These are phyloP conservation scores for Brachyhypopomus gauderio DNA, from an alignment of 2,113 vertebrate species.

Conservation along the genomic window DNA sequence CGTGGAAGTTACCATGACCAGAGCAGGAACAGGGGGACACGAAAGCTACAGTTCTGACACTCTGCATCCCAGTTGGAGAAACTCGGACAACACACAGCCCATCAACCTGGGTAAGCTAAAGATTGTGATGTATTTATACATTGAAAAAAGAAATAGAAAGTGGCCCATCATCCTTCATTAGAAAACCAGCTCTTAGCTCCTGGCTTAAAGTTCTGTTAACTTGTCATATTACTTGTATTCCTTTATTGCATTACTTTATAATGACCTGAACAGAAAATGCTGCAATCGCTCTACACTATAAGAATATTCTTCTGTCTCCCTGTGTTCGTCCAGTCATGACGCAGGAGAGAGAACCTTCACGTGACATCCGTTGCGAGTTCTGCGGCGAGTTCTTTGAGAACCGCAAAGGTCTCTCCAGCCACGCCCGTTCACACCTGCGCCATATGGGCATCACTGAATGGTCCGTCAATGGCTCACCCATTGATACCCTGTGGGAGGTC, in stretches of 20 bases:
- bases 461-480: conserved; percentile 93
- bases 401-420: conserved; percentile 92
- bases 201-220: neutral
- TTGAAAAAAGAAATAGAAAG: neutral
- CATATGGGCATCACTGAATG: conserved; percentile 97
- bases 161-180: neutral
- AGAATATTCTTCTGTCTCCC: conserved; percentile 60
- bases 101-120: conserved; percentile 70
- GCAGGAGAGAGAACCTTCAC: conserved; percentile 81
- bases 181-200: too few relatives aligned
- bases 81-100: conserved; percentile 66
- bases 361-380: conserved; percentile 92
- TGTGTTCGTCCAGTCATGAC: conserved; percentile 61
- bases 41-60: conserved; percentile 57
- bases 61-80: conserved; percentile 64
- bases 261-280: too few relatives aligned
- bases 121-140: conserved; percentile 12
- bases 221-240: neutral
- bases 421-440: conserved; percentile 90
- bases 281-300: too few relatives aligned
- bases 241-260: neutral
- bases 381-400: conserved; percentile 96
- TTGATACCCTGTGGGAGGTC: conserved; percentile 90
- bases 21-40: conserved; percentile 42
- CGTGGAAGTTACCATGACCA: conserved; percentile 70